A percentile compares a stretch with the other conserved stretches of the same genome.
These are phyloP conservation scores for Caradrina clavipalpis DNA, from an alignment of 2,888 invertebrate genomes.

Conservation along the genomic window DNA sequence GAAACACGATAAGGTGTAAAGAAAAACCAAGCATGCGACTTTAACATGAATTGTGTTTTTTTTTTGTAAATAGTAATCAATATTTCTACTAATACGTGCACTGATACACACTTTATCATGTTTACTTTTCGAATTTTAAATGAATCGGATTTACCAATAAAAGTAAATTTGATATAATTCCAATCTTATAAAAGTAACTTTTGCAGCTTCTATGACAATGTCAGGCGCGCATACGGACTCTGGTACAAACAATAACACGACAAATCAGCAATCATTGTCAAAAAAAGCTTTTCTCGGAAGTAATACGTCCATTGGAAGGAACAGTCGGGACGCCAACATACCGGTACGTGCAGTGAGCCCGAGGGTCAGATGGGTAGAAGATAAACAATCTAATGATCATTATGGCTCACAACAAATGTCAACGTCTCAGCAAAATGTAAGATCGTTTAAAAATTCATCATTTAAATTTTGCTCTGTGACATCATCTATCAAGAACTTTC, in stretches of 20 bases:
- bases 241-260: constrained; percentile 83
- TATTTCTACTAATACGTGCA: constrained; percentile 73
- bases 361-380: constrained; percentile 88
- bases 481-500: background rate
- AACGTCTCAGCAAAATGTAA: constrained; percentile 87
- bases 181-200: constrained; percentile 34
- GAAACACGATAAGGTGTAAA: constrained; percentile 86
- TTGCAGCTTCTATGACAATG: constrained; percentile 94
- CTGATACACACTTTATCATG: constrained; percentile 82
- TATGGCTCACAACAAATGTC: constrained; percentile 85
- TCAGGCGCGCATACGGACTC: constrained; percentile 92
- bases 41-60: constrained; percentile 72
- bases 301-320: constrained; percentile 88
- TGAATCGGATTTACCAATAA: constrained; percentile 1
- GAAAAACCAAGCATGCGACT: constrained; percentile 78
- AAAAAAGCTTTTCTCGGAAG: constrained; percentile 89
- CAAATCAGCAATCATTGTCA: constrained; percentile 86
- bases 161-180: background rate
- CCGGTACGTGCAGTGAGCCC: constrained; percentile 90
- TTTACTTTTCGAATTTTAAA: constrained; percentile 62
- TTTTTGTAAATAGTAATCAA: constrained; percentile 74
- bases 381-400: constrained; percentile 82
- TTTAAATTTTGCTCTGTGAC: constrained; percentile 12
- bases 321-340: constrained; percentile 86
- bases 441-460: constrained; percentile 57